Evolutionary conservation across 2,113 vertebrate species (phyloP), one percentile per base, ranked within the genome.

Genomic region (Theropithecus gelada): DNA sequence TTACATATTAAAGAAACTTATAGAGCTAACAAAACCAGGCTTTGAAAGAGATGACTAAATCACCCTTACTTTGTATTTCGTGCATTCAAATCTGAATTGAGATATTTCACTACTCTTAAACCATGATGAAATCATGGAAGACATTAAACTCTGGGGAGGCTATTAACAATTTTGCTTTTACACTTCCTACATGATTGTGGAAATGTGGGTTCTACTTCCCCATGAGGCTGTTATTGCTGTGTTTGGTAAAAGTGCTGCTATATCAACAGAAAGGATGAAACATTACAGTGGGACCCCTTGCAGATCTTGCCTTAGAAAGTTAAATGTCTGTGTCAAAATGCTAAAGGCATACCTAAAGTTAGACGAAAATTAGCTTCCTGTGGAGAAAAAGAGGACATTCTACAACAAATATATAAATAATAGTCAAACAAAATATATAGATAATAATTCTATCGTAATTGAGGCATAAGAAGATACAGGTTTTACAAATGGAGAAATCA

Each of bases 111-210:
- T 88, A 83, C 90, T 82, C 61, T 87, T 87, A 96, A 96, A 76
- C n/a, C 85, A 89, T 16, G 66, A 89, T 93, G 94, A 95, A 95
- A 94, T 97, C 88, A 86, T 55, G 61, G 55, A 72, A 89, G 50
- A 18, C 52, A 83, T 92, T 50, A 94, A 88, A 40, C 94, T 30
- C 91, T 57, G 40, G 95, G 90, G 90, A 94, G 16, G 38, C 57
- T 94, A 90, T 89, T 96, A 97, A 78, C 78, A 92, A 94, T 97
- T 93, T 97, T 95, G 20, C 76, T 48, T 97, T 96, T 75, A 73
- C 59, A 93, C 80, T 68, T 96, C 73, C 81, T 83, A 95, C 11
- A 9, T 66, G 88, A 84, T 88, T 94, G 38, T 61, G 30, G 72
- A 97, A 72, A 96, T 23, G 68, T 59, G 85, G 81, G 68, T 78